Evolutionary conservation across 2,797 vertebrate species (phyloP), one percentile per base, ranked within the genome.

Genomic region (Yasuhikotakia modesta): DNA sequence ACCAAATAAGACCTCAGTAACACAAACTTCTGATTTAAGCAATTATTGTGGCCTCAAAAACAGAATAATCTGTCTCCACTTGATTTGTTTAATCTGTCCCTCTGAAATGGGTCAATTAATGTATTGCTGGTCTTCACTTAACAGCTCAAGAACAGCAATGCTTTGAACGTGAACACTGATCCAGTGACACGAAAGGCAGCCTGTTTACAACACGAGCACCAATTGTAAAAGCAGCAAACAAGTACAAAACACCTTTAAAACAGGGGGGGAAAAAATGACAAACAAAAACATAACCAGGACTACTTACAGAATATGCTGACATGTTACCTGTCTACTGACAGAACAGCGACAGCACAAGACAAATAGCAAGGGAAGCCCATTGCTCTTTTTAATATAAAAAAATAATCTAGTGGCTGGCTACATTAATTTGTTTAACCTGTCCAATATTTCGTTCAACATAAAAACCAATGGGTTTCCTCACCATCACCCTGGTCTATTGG

Each of bases 401-500:
- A 5, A 71, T 58, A 84, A 48, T 60, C 82, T 81, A 81, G 78
- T 79, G 74, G 83, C 81, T 76, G 75, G 75, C 82, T 85, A 88
- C 79, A 78, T 84, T 57, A 76, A 70, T 69, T 84, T 69, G 68
- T 80, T 83, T 85, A 88, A 88, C 85, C 87, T 85, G 81, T 85
- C 87, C 86, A 82, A 89, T 85, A 88, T 87, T 87, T 89, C 79
- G 86, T 87, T 85, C 91, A 94, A 94, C 91, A 94, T 93, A 93
- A 87, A 94, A 94, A 94, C 93, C 92, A 94, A 94, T 96, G 94
- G 95, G 95, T 96, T 97, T 98, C 96, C 98, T 99, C 97, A 99
- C 97, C 97, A 99, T 99, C 96, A 94, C 97, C 98, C 97, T 98
- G 97, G 98, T 97, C 97, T 99, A 99, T 98, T 99, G 97, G 97